phyloP scores from a whole-genome alignment of 2,888 invertebrate species.

The Erebia ligea region DNA sequence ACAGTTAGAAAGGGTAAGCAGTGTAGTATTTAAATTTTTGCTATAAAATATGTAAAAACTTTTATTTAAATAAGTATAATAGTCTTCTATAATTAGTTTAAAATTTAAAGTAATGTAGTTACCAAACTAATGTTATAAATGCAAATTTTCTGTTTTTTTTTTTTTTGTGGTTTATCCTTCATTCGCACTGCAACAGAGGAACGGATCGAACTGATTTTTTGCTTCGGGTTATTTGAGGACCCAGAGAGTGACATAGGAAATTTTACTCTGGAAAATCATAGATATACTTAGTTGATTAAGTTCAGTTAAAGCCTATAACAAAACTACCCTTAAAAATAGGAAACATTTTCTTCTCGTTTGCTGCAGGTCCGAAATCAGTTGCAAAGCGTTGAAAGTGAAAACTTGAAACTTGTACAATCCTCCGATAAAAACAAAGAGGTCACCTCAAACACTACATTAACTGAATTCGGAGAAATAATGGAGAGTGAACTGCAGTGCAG shows the following conservation, averaged over 20 bases:
- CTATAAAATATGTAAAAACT: too few relatives aligned
- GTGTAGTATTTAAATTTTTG: too few relatives aligned
- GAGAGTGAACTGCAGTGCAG: constrained; percentile 89
- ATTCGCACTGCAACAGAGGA: not conserved
- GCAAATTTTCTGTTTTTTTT: not conserved
- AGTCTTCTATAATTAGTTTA: too few relatives aligned
- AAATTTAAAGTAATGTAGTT: too few relatives aligned
- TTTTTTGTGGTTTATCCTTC: not conserved
- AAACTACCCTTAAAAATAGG: not conserved
- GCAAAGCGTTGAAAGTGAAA: constrained; percentile 61
- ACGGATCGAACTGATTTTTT: not conserved
- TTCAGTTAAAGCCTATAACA: too few relatives aligned
- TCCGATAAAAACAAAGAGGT: constrained; percentile 42
- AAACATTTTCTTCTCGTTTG: not conserved
- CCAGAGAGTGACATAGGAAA: not conserved
- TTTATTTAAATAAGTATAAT: too few relatives aligned
- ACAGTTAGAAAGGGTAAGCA: constrained; percentile 73
- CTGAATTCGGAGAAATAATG: constrained; percentile 82
- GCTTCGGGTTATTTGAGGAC: too few relatives aligned
- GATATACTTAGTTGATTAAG: not conserved
- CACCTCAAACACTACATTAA: constrained; percentile 56
- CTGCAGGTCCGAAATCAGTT: constrained; percentile 61
- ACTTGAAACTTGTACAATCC: constrained; percentile 54
- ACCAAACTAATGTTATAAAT: not conserved
- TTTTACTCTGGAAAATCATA: not conserved